phyloP scores from a whole-genome alignment of 2,113 vertebrate species.

The Sylvia atricapilla region DNA sequence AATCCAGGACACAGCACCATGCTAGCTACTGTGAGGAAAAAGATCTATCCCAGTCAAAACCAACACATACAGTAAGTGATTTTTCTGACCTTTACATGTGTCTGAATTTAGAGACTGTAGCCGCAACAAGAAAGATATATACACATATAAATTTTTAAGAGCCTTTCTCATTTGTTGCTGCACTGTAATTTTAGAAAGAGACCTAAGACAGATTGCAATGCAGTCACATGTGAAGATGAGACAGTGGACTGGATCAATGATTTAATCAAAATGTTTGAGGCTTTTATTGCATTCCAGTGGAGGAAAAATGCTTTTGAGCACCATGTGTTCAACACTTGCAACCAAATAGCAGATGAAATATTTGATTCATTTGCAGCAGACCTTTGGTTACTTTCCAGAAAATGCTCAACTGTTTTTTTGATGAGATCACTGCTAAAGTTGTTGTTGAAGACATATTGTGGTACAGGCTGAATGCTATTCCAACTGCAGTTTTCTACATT shows the following conservation, averaged over 20 bases:
- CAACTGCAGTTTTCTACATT: not conserved
- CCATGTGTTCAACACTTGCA: conserved; percentile 60
- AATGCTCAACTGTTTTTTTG: conserved; percentile 9
- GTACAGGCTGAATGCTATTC: not conserved
- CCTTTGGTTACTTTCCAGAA: conserved; percentile 54
- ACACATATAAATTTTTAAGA: conserved; percentile 18
- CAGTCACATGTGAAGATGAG: conserved; percentile 30
- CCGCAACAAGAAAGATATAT: conserved; percentile 7
- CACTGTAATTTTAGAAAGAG: conserved; percentile 2
- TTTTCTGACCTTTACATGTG: conserved; percentile 12
- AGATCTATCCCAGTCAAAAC: not conserved
- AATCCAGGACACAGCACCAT: not conserved
- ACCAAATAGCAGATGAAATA: conserved; percentile 48
- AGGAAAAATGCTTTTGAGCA: conserved; percentile 47
- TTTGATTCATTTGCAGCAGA: conserved; percentile 56
- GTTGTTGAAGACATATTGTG: not conserved
- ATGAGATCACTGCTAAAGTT: conserved; percentile 36
- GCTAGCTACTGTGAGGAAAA: not conserved
- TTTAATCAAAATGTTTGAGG: conserved; percentile 61
- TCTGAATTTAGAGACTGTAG: not conserved
- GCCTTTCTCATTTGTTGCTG: not conserved
- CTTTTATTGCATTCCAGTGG: conserved; percentile 47
- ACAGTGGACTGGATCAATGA: conserved; percentile 40
- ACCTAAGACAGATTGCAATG: conserved; percentile 13
- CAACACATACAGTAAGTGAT: not conserved